Conservation (phyloP, 2,113 vertebrate species). For the Thunnus maccoyii region DNA sequence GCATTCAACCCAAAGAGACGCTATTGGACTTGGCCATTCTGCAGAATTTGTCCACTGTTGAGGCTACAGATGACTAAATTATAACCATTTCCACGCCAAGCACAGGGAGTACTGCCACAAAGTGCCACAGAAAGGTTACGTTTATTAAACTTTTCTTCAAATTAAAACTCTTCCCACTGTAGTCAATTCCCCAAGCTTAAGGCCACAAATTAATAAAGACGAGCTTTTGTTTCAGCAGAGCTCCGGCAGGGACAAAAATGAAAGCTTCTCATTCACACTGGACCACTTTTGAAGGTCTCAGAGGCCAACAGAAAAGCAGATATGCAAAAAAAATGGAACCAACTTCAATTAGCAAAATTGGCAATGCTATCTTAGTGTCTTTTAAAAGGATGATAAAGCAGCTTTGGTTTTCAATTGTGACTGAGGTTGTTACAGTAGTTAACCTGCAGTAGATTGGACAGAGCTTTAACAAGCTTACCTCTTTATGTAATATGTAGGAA, state of each 20-base stretch:
- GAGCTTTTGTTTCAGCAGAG: conserved; percentile 79
- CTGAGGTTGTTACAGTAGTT: conserved; percentile 53
- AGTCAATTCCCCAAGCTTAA: conserved; percentile 81
- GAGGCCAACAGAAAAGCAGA: conserved; percentile 75
- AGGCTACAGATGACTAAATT: conserved; percentile 32
- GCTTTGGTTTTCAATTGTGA: conserved; percentile 64
- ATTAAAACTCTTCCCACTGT: conserved; percentile 77
- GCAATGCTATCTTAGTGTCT: conserved; percentile 74
- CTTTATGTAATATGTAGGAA: conserved; percentile 19
- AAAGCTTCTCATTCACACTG: conserved; percentile 79
- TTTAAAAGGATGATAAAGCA: conserved; percentile 66
- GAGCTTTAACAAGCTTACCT: conserved; percentile 26
- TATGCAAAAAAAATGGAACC: conserved; percentile 56
- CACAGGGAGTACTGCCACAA: conserved; percentile 26
- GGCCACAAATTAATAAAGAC: conserved; percentile 85
- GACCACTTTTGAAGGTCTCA: conserved; percentile 74
- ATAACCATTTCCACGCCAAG: conserved; percentile 11
- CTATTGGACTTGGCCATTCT: conserved; percentile 21
- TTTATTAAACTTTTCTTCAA: conserved; percentile 82
- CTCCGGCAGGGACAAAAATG: conserved; percentile 72
- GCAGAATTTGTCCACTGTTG: conserved; percentile 15
- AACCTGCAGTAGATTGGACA: conserved; percentile 29
- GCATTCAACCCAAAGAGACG: neutral
- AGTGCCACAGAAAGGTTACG: conserved; percentile 74
- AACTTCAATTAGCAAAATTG: conserved; percentile 77